Evolutionary conservation across 2,888 invertebrate genomes (phyloP), one percentile per base, ranked within the genome.

Genomic region (Hartigia nigra): DNA sequence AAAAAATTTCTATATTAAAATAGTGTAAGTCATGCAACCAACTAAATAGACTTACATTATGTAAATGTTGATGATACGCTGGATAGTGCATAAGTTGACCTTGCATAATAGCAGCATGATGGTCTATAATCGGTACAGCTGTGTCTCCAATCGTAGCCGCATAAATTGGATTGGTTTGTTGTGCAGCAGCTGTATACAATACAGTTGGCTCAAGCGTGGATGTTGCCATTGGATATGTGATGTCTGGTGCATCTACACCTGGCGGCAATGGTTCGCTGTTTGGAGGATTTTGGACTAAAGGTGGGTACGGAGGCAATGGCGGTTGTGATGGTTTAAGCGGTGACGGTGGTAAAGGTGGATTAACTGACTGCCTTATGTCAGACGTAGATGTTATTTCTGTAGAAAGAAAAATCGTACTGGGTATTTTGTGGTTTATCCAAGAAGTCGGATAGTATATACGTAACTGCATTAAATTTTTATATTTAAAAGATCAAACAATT

Each of bases 261-360:
- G 93, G 93, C 31, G 93, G 93, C n/a, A 93, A 86, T 23, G 93
- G 93, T 85, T 94, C 93, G 37, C 79, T 84, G 39, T 80, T 86
- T 23, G 86, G 80, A 12, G 86, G 82, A 70, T 80, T 88, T 1
- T 85, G 77, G 12, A 81, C 82, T 12, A 81, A 76, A 34, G 87
- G 83, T 69, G 85, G 83, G 75, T 84, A 81, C 12, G 84, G 83
- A 12, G 89, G 85, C 12, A 83, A 82, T 5, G 88, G 80, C 1
- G 87, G 84, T 14, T 87, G 86, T 12, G 82, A 79, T 5, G 86
- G 78, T 77, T 84, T 83, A 11, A 83, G 82, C 12, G 88, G 83
- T 5, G 87, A 84, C 0, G 86, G 82, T 32, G 88, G 83, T 32
- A 86, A 81, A 31, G 88, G 84, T 0, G 88, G 82, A 82, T 85